Conservation (phyloP, 2,797 vertebrate genomes). For the Sebastiscus tertius region DNA sequence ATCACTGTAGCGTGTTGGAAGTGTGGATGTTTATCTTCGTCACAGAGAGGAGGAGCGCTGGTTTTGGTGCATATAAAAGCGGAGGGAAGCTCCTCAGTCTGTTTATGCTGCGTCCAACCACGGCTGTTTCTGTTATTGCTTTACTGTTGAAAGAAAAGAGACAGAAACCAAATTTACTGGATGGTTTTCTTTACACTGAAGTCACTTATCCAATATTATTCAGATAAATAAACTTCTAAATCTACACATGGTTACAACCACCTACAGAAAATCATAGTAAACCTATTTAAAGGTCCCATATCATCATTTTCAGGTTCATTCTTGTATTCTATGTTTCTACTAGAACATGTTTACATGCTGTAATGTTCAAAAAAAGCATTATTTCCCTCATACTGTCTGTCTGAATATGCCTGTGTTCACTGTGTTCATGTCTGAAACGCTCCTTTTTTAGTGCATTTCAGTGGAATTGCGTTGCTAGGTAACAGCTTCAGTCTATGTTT, state of each 20-base stretch:
- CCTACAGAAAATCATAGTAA: not conserved
- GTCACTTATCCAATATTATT: not conserved
- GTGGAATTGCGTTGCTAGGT: too few species aligned
- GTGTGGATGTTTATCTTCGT: slow-evolving; percentile 27
- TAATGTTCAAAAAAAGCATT: too few species aligned
- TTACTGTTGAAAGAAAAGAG: slow-evolving; percentile 23
- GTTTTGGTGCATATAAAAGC: slow-evolving; percentile 2
- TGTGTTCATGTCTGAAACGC: too few species aligned
- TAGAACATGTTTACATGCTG: too few species aligned
- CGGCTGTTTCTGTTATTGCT: not conserved
- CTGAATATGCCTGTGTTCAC: too few species aligned
- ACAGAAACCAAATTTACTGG: not conserved
- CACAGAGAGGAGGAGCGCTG: slow-evolving; percentile 36
- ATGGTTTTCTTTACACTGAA: not conserved
- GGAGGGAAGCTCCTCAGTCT: slow-evolving; percentile 2
- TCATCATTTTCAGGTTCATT: too few species aligned
- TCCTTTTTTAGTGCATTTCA: too few species aligned
- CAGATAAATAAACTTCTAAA: not conserved
- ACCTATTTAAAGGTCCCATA: not conserved
- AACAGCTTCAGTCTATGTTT: too few species aligned
- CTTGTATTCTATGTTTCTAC: too few species aligned
- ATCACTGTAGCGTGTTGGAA: not conserved
- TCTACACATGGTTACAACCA: not conserved
- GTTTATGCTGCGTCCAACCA: not conserved
- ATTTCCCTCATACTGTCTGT: too few species aligned